Evolutionary conservation across 2,113 vertebrate genomes (phyloP).

Genomic region (Girardinichthys multiradiatus): DNA sequence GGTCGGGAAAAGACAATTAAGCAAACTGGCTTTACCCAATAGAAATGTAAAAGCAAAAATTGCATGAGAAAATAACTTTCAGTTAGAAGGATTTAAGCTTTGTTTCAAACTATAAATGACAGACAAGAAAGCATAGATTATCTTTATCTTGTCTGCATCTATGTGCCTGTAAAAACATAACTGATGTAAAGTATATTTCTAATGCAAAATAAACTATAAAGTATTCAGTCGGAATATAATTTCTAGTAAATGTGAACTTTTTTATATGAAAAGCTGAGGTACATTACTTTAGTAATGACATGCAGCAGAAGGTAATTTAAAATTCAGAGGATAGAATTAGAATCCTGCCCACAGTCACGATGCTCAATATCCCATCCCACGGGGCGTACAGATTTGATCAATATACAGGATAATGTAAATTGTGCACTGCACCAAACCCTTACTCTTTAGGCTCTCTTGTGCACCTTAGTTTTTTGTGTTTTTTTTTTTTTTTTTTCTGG

Average conservation of each 20-base stretch:
- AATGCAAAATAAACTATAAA: slow-evolving; percentile 4
- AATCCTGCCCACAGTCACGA: slow-evolving; percentile 68
- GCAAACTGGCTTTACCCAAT: too few species aligned
- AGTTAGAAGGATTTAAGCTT: not conserved
- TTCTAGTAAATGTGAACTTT: slow-evolving; percentile 49
- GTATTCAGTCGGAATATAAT: slow-evolving; percentile 21
- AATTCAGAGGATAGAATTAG: slow-evolving; percentile 71
- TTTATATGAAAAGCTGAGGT: slow-evolving; percentile 50
- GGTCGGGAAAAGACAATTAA: too few species aligned
- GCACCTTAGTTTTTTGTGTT: slow-evolving; percentile 27
- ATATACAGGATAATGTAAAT: slow-evolving; percentile 79
- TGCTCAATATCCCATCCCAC: slow-evolving; percentile 70
- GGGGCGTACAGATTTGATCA: slow-evolving; percentile 71
- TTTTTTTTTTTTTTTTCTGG: slow-evolving; percentile 14
- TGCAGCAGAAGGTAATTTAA: slow-evolving; percentile 72
- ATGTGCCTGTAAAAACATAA: not conserved
- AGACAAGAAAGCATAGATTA: not conserved
- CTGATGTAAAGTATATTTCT: not conserved
- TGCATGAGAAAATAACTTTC: too few species aligned
- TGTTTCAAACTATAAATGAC: not conserved
- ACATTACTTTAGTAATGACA: slow-evolving; percentile 62
- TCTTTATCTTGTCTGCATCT: not conserved
- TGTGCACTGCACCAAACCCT: slow-evolving; percentile 78
- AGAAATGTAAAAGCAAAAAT: too few species aligned
- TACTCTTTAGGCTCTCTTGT: slow-evolving; percentile 50